Conservation (phyloP, 2,888 invertebrate species). For the Drosophila glabriapex region DNA sequence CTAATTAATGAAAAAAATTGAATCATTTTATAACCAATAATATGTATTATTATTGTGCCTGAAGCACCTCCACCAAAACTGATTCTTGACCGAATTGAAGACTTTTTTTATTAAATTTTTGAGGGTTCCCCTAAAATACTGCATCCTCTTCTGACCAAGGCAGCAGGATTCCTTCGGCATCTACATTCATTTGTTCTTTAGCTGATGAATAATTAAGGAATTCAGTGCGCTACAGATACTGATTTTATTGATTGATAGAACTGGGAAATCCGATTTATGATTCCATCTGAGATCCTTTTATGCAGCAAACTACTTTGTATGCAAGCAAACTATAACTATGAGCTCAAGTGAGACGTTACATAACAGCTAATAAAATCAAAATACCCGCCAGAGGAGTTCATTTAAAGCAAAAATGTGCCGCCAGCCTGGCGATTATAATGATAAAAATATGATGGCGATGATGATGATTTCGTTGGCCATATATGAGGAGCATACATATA, state of each 20-base stretch:
- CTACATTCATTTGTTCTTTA: not conserved
- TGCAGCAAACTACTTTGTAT: not conserved
- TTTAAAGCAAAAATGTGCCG: conserved; percentile 4
- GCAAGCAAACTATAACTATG: not conserved
- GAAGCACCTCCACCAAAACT: not conserved
- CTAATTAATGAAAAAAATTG: not conserved
- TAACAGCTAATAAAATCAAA: not conserved
- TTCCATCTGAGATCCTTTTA: not conserved
- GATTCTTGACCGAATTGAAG: too few relatives aligned
- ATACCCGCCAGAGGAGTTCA: not conserved
- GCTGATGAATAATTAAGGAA: too few relatives aligned
- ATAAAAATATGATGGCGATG: conserved; percentile 29
- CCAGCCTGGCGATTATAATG: conserved; percentile 5
- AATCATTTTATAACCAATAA: not conserved
- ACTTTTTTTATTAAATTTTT: not conserved
- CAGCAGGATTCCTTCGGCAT: not conserved
- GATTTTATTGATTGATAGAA: too few relatives aligned
- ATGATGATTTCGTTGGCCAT: conserved; percentile 19
- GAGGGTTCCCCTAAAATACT: not conserved
- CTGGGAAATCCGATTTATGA: too few relatives aligned
- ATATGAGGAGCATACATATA: conserved; percentile 9
- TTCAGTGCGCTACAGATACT: not conserved
- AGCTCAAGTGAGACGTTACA: not conserved
- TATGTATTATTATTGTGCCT: not conserved
- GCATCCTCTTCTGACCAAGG: not conserved